Evolutionary conservation across 2,797 vertebrate species (phyloP).

Genomic region (Ibycter americanus): DNA sequence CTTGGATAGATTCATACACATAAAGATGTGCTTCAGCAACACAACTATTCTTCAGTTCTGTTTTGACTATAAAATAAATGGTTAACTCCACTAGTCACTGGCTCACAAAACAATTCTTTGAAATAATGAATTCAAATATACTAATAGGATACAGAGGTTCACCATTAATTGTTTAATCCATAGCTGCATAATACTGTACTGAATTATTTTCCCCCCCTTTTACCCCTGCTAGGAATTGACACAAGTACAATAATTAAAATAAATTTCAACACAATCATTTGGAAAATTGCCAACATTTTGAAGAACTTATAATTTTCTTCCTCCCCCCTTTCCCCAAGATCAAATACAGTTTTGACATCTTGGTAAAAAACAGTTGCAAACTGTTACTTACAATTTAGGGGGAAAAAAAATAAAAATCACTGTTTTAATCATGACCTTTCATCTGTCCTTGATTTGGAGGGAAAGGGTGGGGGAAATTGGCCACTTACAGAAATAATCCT

Average conservation of each 20-base stretch:
- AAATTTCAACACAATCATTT: conserved; percentile 75
- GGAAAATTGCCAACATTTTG: conserved; percentile 75
- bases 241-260: conserved; percentile 81
- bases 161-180: conserved; percentile 74
- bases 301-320: conserved; percentile 79
- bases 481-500: conserved; percentile 81
- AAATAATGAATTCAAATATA: conserved; percentile 63
- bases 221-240: conserved; percentile 72
- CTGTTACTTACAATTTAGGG: conserved; percentile 75
- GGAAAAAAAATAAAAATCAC: conserved; percentile 52
- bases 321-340: conserved; percentile 14
- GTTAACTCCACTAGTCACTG: conserved; percentile 36
- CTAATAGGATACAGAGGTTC: conserved; percentile 48
- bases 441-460: conserved; percentile 76
- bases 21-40: background rate
- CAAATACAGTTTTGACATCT: conserved; percentile 81
- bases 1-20: background rate
- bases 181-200: conserved; percentile 57
- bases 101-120: conserved; percentile 44
- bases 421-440: conserved; percentile 84
- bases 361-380: conserved; percentile 78
- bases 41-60: background rate
- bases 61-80: conserved; percentile 50
- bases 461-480: conserved; percentile 70
- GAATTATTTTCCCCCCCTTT: conserved; percentile 64